phyloP scores from a whole-genome alignment of 2,113 vertebrate species.

The Tiliqua scincoides region DNA sequence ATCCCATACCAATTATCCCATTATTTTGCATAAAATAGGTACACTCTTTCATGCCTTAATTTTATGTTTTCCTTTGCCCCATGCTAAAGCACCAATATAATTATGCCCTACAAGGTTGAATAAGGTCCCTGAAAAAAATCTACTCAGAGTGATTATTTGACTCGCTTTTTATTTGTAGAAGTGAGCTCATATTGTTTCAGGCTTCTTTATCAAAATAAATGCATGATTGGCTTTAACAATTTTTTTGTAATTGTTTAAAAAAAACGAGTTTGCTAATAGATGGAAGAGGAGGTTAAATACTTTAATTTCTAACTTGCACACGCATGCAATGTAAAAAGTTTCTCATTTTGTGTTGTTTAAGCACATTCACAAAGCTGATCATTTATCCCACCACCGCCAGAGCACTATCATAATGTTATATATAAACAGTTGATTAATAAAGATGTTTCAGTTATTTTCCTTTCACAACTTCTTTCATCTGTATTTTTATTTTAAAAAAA shows the following conservation, averaged over 20 bases:
- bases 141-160: constrained; percentile 73
- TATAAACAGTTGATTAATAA: constrained; percentile 27
- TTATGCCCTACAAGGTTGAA: constrained; percentile 76
- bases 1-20: constrained; percentile 73
- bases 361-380: constrained; percentile 60
- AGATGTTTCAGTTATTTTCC: constrained; percentile 38
- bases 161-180: constrained; percentile 73
- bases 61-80: constrained; percentile 76
- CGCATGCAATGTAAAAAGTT: constrained; percentile 64
- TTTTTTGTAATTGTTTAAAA: constrained; percentile 72
- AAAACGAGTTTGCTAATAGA: constrained; percentile 75
- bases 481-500: background rate
- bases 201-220: constrained; percentile 77
- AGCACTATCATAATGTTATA: constrained; percentile 41
- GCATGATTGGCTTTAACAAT: constrained; percentile 71
- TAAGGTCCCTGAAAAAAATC: constrained; percentile 69
- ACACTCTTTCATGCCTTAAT: constrained; percentile 73
- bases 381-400: constrained; percentile 11
- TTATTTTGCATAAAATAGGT: constrained; percentile 76
- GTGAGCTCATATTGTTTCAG: constrained; percentile 76
- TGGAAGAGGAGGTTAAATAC: constrained; percentile 72
- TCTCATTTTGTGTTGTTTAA: constrained; percentile 69
- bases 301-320: constrained; percentile 71
- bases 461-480: background rate
- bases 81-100: constrained; percentile 70